A percentile compares a stretch with the other conserved stretches of the same genome.
phyloP scores from a whole-genome alignment of 2,113 vertebrate genomes.

The Solea solea region DNA sequence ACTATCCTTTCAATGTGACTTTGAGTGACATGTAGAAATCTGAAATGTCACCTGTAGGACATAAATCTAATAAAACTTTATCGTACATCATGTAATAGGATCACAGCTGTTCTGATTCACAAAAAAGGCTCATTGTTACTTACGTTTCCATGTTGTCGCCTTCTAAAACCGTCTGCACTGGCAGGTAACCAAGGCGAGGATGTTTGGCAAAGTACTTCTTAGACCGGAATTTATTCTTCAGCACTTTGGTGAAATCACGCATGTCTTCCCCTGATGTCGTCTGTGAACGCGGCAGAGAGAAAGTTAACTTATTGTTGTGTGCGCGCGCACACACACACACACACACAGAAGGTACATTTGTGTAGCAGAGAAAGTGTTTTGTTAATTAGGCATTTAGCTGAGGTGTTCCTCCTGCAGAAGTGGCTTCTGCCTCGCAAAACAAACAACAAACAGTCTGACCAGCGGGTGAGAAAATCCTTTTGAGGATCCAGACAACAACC shows the following conservation, averaged over 20 bases:
- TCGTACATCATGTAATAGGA: no score
- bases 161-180: constrained; percentile 97
- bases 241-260: constrained; percentile 96
- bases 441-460: constrained; percentile 55
- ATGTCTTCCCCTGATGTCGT: constrained; percentile 98
- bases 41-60: no score
- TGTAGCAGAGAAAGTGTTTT: constrained; percentile 25
- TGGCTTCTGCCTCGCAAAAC: constrained; percentile 48
- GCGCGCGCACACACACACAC: constrained; percentile 2
- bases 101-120: no score
- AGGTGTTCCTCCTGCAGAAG: constrained; percentile 44
- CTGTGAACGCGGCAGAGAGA: constrained; percentile 65
- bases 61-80: no score
- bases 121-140: constrained; percentile 64
- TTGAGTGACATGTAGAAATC: no score
- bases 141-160: constrained; percentile 98
- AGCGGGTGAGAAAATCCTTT: constrained; percentile 41
- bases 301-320: neutral
- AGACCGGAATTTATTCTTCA: constrained; percentile 98
- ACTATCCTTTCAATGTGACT: no score
- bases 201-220: constrained; percentile 99
- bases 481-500: constrained; percentile 41
- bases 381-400: constrained; percentile 63
- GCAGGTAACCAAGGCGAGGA: constrained; percentile 94
- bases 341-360: constrained; percentile 10